Evolutionary conservation across 1,140 invertebrate genomes (phyloP).

Genomic region (Ephestia elutella): DNA sequence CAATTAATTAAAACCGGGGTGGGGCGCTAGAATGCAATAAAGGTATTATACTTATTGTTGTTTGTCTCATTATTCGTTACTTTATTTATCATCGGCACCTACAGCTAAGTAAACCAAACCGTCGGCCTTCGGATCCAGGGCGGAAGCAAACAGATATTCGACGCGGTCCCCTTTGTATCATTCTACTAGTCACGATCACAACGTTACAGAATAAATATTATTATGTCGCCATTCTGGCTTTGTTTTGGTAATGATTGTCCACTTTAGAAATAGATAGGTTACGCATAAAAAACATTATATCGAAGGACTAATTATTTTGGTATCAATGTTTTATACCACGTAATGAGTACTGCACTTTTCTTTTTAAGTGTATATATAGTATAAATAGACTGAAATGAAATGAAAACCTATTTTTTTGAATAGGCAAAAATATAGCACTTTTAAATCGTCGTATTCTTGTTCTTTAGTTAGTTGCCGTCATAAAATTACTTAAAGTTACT

Average conservation of each 20-base stretch:
- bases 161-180: neutral
- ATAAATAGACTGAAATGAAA: too few relatives aligned
- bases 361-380: too few relatives aligned
- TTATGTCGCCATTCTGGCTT: neutral
- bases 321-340: too few relatives aligned
- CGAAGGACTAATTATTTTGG: neutral
- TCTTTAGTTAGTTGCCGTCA: too few relatives aligned
- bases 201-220: neutral
- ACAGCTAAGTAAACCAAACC: neutral
- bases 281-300: neutral
- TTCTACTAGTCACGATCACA: neutral
- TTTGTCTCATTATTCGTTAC: neutral
- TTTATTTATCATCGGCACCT: neutral
- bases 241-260: neutral
- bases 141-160: conserved; percentile 5
- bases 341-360: too few relatives aligned
- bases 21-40: too few relatives aligned
- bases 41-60: too few relatives aligned
- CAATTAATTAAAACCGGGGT: too few relatives aligned
- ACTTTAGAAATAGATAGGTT: neutral
- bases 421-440: too few relatives aligned
- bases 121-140: neutral
- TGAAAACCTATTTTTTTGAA: too few relatives aligned
- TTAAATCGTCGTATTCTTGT: too few relatives aligned
- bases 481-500: too few relatives aligned